Percentiles rank a stretch among this genome's conserved stretches.
Evolutionary conservation across 2,113 vertebrate species (phyloP).

Genomic region (Embiotoca jacksoni): DNA sequence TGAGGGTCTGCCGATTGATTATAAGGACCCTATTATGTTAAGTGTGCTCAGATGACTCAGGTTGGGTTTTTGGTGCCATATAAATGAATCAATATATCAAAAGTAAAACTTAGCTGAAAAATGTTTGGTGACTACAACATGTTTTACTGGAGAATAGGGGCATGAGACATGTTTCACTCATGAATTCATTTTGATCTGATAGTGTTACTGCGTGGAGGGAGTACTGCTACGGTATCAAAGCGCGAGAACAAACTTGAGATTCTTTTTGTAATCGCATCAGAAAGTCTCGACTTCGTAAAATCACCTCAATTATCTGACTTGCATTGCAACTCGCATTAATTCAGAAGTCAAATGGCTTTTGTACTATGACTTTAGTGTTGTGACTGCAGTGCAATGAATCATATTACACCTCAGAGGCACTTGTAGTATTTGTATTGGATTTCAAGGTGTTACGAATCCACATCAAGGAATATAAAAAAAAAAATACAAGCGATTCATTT

Average conservation of each 20-base stretch:
- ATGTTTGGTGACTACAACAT: neutral
- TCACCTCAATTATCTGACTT: conserved; percentile 12
- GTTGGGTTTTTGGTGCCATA: too few species aligned
- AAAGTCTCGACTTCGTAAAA: conserved; percentile 10
- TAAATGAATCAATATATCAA: neutral
- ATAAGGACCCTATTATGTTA: too few species aligned
- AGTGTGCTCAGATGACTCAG: too few species aligned
- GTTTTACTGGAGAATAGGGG: neutral
- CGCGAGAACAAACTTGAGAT: conserved; percentile 3
- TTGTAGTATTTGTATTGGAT: conserved; percentile 32
- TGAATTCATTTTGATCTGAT: neutral
- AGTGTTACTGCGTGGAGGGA: neutral
- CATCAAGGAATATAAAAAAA: conserved; percentile 9
- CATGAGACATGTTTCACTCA: neutral
- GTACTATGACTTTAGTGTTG: conserved; percentile 4
- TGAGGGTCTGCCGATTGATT: too few species aligned
- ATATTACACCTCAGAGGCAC: neutral
- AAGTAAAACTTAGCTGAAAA: neutral
- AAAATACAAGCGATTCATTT: neutral
- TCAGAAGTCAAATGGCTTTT: conserved; percentile 21
- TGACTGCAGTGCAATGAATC: neutral
- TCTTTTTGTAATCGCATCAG: conserved; percentile 28
- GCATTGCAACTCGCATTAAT: conserved; percentile 12
- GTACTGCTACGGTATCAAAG: neutral
- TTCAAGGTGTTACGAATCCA: conserved; percentile 34